Percentiles rank a stretch among this genome's conserved stretches.
These are phyloP conservation scores for Pyrrhosoma nymphula DNA, from an alignment of 2,888 invertebrate genomes.

Conservation along the genomic window DNA sequence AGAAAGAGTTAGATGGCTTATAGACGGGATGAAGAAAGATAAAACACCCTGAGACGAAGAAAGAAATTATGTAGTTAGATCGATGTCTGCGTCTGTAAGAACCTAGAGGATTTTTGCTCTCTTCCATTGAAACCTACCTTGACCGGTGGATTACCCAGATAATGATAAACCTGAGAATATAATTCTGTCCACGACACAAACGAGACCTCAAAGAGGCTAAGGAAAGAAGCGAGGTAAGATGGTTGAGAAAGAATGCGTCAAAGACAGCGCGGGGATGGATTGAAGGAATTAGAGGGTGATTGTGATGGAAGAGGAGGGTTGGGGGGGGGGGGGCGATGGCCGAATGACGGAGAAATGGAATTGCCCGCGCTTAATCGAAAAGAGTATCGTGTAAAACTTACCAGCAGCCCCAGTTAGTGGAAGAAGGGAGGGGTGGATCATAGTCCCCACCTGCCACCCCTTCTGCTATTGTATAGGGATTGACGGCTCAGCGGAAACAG, in stretches of 20 bases:
- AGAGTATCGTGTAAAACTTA: not conserved
- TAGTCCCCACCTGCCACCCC: not conserved
- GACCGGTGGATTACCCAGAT: no score
- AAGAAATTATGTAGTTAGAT: no score
- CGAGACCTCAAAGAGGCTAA: no score
- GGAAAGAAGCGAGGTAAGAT: not conserved
- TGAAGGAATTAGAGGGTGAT: not conserved
- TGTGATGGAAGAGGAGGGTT: not conserved
- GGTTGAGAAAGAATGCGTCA: not conserved
- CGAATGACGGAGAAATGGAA: not conserved
- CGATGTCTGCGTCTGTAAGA: no score
- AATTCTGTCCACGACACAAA: no score
- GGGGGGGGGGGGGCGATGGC: not conserved
- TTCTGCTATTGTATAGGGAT: not conserved
- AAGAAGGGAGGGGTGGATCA: not conserved
- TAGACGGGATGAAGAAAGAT: no score
- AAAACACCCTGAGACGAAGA: no score
- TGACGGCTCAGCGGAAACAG: not conserved
- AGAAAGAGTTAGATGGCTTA: no score
- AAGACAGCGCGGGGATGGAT: not conserved
- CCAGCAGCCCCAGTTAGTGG: not conserved
- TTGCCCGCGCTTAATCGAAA: not conserved
- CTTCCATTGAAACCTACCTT: no score
- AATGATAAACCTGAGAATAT: no score
- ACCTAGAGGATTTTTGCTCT: no score